Conservation (phyloP, 2,797 vertebrate genomes). For the Eurystomus glaucurus region DNA sequence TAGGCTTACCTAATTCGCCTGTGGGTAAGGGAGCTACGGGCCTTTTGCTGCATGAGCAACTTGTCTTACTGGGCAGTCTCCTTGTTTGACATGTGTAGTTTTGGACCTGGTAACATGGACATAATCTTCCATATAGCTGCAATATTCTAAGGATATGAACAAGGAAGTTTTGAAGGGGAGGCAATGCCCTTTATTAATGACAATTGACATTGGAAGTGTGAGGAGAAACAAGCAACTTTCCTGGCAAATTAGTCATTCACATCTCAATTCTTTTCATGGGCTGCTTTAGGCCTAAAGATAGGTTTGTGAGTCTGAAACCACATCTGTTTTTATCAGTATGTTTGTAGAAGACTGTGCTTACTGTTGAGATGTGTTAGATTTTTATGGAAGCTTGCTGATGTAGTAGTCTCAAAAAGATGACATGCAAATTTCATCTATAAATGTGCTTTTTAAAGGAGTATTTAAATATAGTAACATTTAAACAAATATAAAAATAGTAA, state of each 20-base stretch:
- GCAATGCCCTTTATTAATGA: neutral
- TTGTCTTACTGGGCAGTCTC: neutral
- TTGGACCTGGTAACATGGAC: neutral
- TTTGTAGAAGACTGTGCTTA: neutral
- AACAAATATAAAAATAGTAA: neutral
- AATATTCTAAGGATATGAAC: neutral
- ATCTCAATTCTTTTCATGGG: neutral
- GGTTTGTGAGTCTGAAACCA: neutral
- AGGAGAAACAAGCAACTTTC: neutral
- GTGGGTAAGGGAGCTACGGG: neutral
- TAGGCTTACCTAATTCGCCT: neutral
- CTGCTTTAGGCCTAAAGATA: neutral
- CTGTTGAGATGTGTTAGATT: neutral
- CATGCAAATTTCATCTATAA: neutral
- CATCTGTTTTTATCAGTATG: neutral
- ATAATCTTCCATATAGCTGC: neutral
- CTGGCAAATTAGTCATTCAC: neutral
- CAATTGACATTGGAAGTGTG: neutral
- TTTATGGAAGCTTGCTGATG: neutral
- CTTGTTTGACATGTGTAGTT: too few species aligned
- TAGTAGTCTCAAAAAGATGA: neutral
- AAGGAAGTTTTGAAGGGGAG: neutral
- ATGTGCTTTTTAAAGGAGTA: neutral
- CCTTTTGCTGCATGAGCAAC: neutral
- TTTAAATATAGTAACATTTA: neutral